phyloP scores from a whole-genome alignment of 2,797 vertebrate genomes.

The Oophaga sylvatica region DNA sequence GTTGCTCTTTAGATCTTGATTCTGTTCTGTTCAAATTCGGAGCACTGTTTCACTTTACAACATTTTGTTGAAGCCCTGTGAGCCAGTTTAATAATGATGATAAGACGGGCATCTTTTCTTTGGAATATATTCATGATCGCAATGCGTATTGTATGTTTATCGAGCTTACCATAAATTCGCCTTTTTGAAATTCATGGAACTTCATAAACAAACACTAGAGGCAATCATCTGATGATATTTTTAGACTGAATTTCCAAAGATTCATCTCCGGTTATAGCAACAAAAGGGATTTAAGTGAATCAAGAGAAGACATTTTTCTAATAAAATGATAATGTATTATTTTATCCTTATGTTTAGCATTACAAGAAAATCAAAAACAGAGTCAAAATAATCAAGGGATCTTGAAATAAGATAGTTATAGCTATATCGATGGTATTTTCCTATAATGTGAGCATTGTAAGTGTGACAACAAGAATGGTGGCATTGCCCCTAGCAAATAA shows the following conservation, averaged over 20 bases:
- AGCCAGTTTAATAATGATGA: conserved; percentile 7
- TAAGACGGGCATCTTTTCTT: not conserved
- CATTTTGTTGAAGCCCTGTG: not conserved
- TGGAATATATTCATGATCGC: not conserved
- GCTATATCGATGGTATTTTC: not conserved
- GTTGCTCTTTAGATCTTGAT: not conserved
- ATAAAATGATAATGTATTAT: conserved; percentile 41
- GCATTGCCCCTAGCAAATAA: not conserved
- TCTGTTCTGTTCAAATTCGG: not conserved
- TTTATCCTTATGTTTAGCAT: conserved; percentile 33
- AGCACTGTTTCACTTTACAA: not conserved
- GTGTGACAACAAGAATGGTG: not conserved
- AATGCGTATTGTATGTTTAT: conserved; percentile 30
- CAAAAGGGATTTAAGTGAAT: conserved; percentile 39
- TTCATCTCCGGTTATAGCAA: conserved; percentile 49
- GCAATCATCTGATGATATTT: conserved; percentile 37
- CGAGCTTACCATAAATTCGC: conserved; percentile 17
- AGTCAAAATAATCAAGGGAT: conserved; percentile 16
- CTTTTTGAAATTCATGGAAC: not conserved
- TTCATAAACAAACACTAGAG: conserved; percentile 43
- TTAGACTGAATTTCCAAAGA: conserved; percentile 17
- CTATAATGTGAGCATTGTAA: not conserved
- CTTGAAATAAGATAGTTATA: not conserved
- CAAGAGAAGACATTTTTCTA: conserved; percentile 31
- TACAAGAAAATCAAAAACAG: conserved; percentile 21